A percentile compares a stretch with the other conserved stretches of the same genome.
Conservation (phyloP, 2,797 vertebrate species). For the Distichodus sexfasciatus region DNA sequence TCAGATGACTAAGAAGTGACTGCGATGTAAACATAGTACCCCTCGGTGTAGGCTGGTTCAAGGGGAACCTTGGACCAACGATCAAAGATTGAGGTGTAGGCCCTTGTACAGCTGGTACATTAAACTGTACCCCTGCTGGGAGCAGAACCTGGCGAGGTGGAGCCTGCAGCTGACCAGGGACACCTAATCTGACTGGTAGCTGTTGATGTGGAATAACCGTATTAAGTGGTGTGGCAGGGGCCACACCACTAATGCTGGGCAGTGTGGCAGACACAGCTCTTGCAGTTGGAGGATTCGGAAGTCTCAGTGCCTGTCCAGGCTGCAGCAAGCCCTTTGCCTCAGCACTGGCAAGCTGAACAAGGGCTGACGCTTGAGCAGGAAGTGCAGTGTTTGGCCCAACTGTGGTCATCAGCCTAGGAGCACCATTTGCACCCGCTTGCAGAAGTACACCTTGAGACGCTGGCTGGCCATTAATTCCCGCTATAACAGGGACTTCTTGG, state of each 20-base stretch:
- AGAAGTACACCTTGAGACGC: conserved; percentile 51
- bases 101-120: conserved; percentile 59
- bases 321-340: conserved; percentile 77
- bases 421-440: conserved; percentile 61
- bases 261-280: conserved; percentile 43
- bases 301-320: conserved; percentile 69
- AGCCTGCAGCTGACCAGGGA: conserved; percentile 60
- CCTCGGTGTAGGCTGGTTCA: conserved; percentile 76
- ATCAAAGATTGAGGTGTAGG: conserved; percentile 71
- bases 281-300: conserved; percentile 64
- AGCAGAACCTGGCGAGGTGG: conserved; percentile 63
- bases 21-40: conserved; percentile 84
- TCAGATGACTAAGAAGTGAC: conserved; percentile 87
- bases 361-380: conserved; percentile 75
- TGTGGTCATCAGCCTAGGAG: conserved; percentile 63
- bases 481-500: conserved; percentile 57
- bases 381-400: conserved; percentile 67
- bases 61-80: conserved; percentile 70
- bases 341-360: conserved; percentile 78
- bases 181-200: conserved; percentile 57
- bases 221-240: conserved; percentile 49
- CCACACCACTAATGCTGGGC: conserved; percentile 59
- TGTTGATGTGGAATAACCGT: conserved; percentile 61
- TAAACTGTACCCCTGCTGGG: conserved; percentile 64
- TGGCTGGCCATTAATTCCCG: conserved; percentile 63